Percentiles rank a stretch among this genome's conserved stretches.
These are phyloP conservation scores for Gobio occitaniae DNA, from an alignment of 2,797 vertebrate genomes.

Conservation along the genomic window DNA sequence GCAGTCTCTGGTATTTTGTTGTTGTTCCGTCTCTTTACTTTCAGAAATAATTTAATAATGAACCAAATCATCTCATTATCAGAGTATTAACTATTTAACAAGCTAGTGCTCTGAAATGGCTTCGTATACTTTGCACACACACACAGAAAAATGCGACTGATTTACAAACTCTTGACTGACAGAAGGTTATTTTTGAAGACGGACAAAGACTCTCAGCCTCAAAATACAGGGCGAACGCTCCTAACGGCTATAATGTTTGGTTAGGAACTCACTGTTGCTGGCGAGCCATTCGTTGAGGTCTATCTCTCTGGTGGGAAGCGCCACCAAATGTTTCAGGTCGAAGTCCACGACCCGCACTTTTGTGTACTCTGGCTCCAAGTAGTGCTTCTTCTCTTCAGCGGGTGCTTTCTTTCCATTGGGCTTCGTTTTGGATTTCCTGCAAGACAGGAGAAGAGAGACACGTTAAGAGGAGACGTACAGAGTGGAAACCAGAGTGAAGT, in stretches of 20 bases:
- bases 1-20: neutral
- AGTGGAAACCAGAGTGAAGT: neutral
- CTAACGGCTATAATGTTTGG: neutral
- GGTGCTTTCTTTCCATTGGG: slow-evolving; percentile 97
- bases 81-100: neutral
- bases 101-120: neutral
- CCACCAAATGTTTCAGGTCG: slow-evolving; percentile 95
- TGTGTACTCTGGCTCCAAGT: slow-evolving; percentile 94
- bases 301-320: slow-evolving; percentile 91
- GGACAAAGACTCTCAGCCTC: slow-evolving; percentile 27
- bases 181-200: slow-evolving; percentile 24
- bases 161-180: slow-evolving; percentile 3
- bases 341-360: slow-evolving; percentile 95
- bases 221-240: slow-evolving; percentile 1
- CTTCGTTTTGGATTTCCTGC: slow-evolving; percentile 98
- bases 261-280: slow-evolving; percentile 91
- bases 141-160: neutral
- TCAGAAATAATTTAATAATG: neutral
- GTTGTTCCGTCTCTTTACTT: neutral
- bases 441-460: neutral
- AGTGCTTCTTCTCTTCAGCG: slow-evolving; percentile 94
- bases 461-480: slow-evolving; percentile 1
- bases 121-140: neutral
- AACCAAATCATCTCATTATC: neutral
- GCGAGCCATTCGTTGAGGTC: slow-evolving; percentile 99